A percentile compares a stretch with the other conserved stretches of the same genome.
These are phyloP conservation scores for Tromatobia lineatoria DNA, from an alignment of 2,888 invertebrate species.

Conservation along the genomic window DNA sequence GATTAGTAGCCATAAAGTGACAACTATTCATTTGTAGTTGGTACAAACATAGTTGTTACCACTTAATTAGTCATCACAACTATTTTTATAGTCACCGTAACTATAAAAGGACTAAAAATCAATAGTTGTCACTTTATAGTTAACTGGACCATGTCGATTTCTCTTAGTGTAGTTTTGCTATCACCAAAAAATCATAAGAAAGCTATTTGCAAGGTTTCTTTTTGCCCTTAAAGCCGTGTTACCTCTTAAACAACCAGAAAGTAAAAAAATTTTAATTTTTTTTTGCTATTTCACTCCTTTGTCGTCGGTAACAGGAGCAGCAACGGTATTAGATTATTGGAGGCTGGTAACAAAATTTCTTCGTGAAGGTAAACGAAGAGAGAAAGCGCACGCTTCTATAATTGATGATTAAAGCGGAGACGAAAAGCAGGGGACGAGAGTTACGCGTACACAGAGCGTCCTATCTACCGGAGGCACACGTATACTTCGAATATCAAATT, in stretches of 20 bases:
- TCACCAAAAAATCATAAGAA: no score
- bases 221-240: no score
- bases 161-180: no score
- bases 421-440: constrained; percentile 30
- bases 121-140: no score
- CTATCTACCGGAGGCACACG: constrained; percentile 61
- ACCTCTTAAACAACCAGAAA: background rate
- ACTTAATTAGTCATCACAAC: no score
- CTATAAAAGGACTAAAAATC: no score
- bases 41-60: no score
- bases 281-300: background rate
- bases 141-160: no score
- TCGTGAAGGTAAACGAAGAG: constrained; percentile 44
- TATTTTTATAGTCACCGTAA: no score
- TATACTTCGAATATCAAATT: constrained; percentile 79
- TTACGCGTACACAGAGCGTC: constrained; percentile 1
- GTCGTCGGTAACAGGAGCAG: constrained; percentile 4
- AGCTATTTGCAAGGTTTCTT: no score
- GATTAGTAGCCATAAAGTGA: no score
- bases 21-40: no score
- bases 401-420: constrained; percentile 79
- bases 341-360: constrained; percentile 76
- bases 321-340: constrained; percentile 52
- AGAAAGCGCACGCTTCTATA: constrained; percentile 65
- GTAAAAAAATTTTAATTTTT: background rate